Evolutionary conservation across 1,140 invertebrate genomes (phyloP).

Genomic region (Leptonema lineaticorne): DNA sequence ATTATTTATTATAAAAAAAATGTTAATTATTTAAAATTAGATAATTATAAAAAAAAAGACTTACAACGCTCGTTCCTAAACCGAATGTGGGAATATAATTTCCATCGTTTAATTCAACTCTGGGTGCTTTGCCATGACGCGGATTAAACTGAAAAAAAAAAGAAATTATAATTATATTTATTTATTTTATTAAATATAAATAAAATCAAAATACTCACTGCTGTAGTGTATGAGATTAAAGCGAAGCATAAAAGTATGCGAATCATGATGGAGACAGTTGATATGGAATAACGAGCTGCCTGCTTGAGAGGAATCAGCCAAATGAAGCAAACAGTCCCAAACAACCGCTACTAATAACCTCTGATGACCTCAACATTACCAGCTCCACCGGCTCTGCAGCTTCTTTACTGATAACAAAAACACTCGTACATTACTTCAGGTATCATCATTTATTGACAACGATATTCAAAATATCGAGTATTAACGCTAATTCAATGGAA

Average conservation of each 20-base stretch:
- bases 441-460: too few relatives aligned
- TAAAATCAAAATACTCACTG: background rate
- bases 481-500: too few relatives aligned
- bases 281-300: background rate
- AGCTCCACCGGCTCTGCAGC: slow-evolving; percentile 1
- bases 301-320: background rate
- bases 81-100: slow-evolving; percentile 57
- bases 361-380: background rate
- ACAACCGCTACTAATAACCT: background rate
- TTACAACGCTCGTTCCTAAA: slow-evolving; percentile 62
- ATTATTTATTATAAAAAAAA: slow-evolving; percentile 1
- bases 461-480: too few relatives aligned
- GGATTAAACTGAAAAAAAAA: background rate
- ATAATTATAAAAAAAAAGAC: slow-evolving; percentile 2
- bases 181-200: background rate
- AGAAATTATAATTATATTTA: background rate
- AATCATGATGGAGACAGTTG: background rate
- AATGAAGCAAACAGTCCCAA: background rate
- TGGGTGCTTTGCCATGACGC: slow-evolving; percentile 28
- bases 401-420: background rate
- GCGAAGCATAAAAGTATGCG: background rate
- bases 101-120: slow-evolving; percentile 45
- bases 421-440: too few relatives aligned
- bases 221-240: background rate
- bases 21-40: background rate